These are phyloP conservation scores for Nephrotoma guestfalica DNA, from an alignment of 2,888 invertebrate genomes.

Conservation along the genomic window DNA sequence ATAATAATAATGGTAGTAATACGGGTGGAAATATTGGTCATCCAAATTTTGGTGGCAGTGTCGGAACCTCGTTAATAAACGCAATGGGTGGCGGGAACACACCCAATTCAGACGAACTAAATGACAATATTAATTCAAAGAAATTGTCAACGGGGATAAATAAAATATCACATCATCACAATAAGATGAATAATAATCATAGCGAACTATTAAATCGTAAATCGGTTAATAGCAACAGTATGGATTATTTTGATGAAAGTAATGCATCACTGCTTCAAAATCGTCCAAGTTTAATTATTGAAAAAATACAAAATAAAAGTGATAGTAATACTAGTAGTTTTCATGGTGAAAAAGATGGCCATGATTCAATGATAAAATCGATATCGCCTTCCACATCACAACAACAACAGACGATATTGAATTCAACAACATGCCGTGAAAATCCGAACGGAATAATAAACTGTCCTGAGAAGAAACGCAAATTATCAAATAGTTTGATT, in stretches of 20 bases:
- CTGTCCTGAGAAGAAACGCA: constrained; percentile 12
- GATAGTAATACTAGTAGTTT: not conserved
- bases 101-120: not conserved
- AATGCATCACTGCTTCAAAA: not conserved
- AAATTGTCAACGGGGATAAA: constrained; percentile 7
- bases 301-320: not conserved
- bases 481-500: not conserved
- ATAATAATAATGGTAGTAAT: not conserved
- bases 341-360: not conserved
- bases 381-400: not conserved
- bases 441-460: constrained; percentile 12
- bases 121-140: constrained; percentile 9
- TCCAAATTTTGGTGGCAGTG: not conserved
- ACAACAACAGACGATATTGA: not conserved
- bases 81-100: constrained; percentile 4
- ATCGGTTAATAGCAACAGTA: not conserved
- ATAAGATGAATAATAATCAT: constrained; percentile 7
- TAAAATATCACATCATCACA: constrained; percentile 7
- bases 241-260: not conserved
- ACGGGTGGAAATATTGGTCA: not conserved
- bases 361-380: not conserved
- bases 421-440: not conserved
- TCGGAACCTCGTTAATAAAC: constrained; percentile 6
- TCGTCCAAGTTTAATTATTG: constrained; percentile 3
- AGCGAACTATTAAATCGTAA: constrained; percentile 1